Percentiles rank a stretch among this genome's conserved stretches.
phyloP scores from a whole-genome alignment of 2,797 vertebrate species.

The Semotilus atromaculatus region DNA sequence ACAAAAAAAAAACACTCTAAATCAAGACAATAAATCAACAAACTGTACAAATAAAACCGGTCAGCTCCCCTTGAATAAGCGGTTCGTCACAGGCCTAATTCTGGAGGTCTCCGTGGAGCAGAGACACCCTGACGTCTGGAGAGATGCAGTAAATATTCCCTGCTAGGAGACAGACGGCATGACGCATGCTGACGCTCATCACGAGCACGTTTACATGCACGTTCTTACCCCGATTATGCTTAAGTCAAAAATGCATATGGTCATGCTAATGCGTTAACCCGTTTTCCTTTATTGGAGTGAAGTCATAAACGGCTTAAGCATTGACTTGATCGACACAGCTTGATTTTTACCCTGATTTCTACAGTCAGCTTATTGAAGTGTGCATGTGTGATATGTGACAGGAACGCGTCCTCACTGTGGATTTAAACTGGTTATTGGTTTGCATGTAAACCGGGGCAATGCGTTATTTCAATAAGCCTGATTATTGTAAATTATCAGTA shows the following conservation, averaged over 20 bases:
- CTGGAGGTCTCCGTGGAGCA: slow-evolving; percentile 39
- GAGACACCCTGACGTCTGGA: slow-evolving; percentile 37
- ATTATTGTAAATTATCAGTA: not conserved
- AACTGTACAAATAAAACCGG: slow-evolving; percentile 16
- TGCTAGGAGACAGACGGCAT: slow-evolving; percentile 32
- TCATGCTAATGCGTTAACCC: not conserved
- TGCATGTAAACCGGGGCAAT: not conserved
- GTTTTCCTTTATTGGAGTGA: no score
- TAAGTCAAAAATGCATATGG: not conserved
- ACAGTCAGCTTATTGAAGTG: no score
- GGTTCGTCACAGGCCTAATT: slow-evolving; percentile 51
- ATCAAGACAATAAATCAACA: not conserved
- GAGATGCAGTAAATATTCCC: slow-evolving; percentile 24
- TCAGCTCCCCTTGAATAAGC: slow-evolving; percentile 13
- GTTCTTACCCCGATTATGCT: not conserved
- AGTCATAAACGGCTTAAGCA: no score
- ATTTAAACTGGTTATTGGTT: not conserved
- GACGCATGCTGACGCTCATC: not conserved
- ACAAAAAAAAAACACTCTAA: not conserved
- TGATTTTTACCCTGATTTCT: no score
- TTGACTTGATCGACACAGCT: no score
- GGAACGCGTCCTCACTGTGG: no score
- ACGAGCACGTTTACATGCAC: not conserved
- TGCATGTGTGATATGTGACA: no score
- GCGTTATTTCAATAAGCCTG: not conserved